phyloP scores from a whole-genome alignment of 2,113 vertebrate species.

The Onychorhynchus coronatus region DNA sequence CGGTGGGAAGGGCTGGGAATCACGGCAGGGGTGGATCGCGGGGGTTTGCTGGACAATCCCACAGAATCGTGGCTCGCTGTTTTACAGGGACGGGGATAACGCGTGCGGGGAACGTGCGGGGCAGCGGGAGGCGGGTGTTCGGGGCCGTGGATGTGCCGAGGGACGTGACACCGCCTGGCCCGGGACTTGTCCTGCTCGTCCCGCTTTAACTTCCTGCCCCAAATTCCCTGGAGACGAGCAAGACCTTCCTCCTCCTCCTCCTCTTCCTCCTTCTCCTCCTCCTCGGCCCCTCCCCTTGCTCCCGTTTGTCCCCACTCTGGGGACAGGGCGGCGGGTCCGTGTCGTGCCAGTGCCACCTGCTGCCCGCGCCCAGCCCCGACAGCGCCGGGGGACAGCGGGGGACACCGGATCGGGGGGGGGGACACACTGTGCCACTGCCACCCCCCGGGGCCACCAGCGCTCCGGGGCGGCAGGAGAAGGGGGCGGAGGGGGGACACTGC shows the following conservation, averaged over 20 bases:
- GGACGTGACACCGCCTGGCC: not conserved
- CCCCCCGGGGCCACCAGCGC: not conserved
- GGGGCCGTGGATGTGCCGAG: not conserved
- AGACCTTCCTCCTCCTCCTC: not conserved
- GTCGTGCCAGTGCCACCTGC: not conserved
- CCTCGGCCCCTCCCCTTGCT: not conserved
- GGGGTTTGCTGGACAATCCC: rapidly evolving
- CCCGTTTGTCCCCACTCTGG: not conserved
- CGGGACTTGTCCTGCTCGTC: not conserved
- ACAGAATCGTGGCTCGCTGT: rapidly evolving
- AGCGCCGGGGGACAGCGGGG: not conserved
- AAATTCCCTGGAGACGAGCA: not conserved
- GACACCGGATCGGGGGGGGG: no score
- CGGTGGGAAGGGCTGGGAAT: rapidly evolving
- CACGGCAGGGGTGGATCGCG: not conserved
- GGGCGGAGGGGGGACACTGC: not conserved
- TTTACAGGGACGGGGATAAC: rapidly evolving
- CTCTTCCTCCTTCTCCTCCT: not conserved
- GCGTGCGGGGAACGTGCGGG: rapidly evolving
- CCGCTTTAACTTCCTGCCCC: rapidly evolving
- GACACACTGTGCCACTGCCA: not conserved
- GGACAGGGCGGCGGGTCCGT: not conserved
- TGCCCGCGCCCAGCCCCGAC: not conserved
- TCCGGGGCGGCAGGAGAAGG: not conserved
- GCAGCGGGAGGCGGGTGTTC: rapidly evolving